phyloP scores from a whole-genome alignment of 1,140 invertebrate species.

The Chironomus tepperi region DNA sequence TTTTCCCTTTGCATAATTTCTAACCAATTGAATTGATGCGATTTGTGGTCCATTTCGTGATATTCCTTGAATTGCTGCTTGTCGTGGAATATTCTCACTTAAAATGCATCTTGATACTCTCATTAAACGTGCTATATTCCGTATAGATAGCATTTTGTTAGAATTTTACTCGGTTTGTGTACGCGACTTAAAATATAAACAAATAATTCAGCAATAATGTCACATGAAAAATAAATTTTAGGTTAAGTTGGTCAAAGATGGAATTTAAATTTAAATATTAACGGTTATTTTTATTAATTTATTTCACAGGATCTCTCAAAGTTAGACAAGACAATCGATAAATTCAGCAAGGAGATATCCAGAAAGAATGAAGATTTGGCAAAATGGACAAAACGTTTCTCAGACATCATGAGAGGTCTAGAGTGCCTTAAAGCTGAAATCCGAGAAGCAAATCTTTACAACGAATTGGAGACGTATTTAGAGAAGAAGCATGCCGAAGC shows the following conservation, averaged over 20 bases:
- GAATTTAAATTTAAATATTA: neutral
- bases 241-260: neutral
- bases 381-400: constrained; percentile 32
- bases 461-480: constrained; percentile 32
- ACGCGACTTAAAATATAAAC: neutral
- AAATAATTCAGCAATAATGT: neutral
- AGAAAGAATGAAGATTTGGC: constrained; percentile 33
- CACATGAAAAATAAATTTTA: neutral
- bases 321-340: constrained; percentile 30
- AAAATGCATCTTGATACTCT: neutral
- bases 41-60: neutral
- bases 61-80: neutral
- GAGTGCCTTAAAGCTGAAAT: constrained; percentile 33
- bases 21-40: constrained; percentile 26
- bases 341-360: constrained; percentile 30
- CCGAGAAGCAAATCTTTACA: constrained; percentile 32
- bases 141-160: neutral
- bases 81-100: neutral
- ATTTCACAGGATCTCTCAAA: constrained; percentile 30
- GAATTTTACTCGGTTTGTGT: neutral
- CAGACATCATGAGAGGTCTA: constrained; percentile 30
- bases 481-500: constrained; percentile 34
- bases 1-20: constrained; percentile 48
- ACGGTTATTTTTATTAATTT: constrained; percentile 23
- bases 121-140: neutral